A percentile compares a stretch with the other conserved stretches of the same genome.
Evolutionary conservation across 2,113 vertebrate species (phyloP).

Genomic region (Hiodon alosoides): DNA sequence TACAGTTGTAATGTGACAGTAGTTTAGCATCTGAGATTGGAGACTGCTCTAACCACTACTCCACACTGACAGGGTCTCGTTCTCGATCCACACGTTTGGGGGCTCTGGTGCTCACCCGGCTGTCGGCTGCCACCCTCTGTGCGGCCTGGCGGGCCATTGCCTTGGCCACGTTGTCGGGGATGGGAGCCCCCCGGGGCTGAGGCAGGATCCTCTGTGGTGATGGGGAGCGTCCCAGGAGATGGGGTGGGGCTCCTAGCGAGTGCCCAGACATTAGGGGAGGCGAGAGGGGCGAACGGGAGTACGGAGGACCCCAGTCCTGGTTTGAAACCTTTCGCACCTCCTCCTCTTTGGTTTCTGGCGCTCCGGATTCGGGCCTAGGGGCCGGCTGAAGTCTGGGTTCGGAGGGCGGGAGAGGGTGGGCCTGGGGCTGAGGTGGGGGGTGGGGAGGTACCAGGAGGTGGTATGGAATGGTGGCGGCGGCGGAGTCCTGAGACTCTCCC

Average conservation of each 20-base stretch:
- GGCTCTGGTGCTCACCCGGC: slow-evolving; percentile 64
- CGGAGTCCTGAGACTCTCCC: slow-evolving; percentile 87
- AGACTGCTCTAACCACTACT: neutral
- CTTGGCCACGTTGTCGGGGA: slow-evolving; percentile 84
- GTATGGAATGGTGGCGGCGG: slow-evolving; percentile 68
- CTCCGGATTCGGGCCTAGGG: slow-evolving; percentile 87
- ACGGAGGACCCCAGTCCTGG: slow-evolving; percentile 67
- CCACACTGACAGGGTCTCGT: neutral
- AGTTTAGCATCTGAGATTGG: neutral
- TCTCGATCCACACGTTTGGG: too few relatives aligned
- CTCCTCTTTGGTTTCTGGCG: slow-evolving; percentile 87
- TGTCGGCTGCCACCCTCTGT: slow-evolving; percentile 81
- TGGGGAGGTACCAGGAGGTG: slow-evolving; percentile 86
- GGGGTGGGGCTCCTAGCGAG: slow-evolving; percentile 70
- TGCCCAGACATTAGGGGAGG: slow-evolving; percentile 59
- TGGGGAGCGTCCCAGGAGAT: slow-evolving; percentile 72
- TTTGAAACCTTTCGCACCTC: slow-evolving; percentile 50
- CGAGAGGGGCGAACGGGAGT: slow-evolving; percentile 56
- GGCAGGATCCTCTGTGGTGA: slow-evolving; percentile 92
- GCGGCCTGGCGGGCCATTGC: slow-evolving; percentile 92
- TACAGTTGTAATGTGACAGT: neutral
- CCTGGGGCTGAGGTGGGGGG: slow-evolving; percentile 33
- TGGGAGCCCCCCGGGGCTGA: slow-evolving; percentile 78
- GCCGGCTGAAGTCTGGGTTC: slow-evolving; percentile 64
- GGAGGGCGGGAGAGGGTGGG: slow-evolving; percentile 51